Evolutionary conservation across 2,888 invertebrate genomes (phyloP), one percentile per base, ranked within the genome.

Genomic region (Cantharis rufa): DNA sequence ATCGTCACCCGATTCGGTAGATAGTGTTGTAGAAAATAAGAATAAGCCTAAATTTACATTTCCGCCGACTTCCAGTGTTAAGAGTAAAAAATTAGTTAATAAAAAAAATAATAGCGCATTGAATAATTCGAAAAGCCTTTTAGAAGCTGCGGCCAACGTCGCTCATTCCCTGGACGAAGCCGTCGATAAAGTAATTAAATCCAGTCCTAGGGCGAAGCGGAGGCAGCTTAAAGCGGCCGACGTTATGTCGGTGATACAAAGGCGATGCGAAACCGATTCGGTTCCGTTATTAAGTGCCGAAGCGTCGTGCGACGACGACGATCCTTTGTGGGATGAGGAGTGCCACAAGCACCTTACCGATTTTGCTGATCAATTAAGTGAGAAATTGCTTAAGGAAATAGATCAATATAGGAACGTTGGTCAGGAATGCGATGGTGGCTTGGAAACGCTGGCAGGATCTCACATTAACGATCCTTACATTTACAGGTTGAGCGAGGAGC

Each of bases 1-100:
- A 11, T 96, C 96, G 0, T 96, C 96, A 0, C 96, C 96, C 2
- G 96, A 96, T 85, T 96, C 96, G 2, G 92, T 94, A 1, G 95
- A 95, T 82, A 95, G 95, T 84, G 96, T 96, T 1, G 77, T 79
- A 48, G 77, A 77, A 64, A 77, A 77, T 64, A 77, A 77, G 61
- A 18, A 24, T 15, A 48, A 70, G 13, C 71, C 76, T 16, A 78
- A 78, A 75, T 78, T 79, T 76, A 70, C 80, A 18, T 83, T 83
- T 72, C 82, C 82, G 16, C 75, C 78, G 15, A 15, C 24, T 7
- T 9, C 32, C 3, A 28, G 7, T 62, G 28, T 77, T 28, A 61
- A 66, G 75, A 75, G 64, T 70, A 62, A 69, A 64, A 76, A 77
- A 70, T 61, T 48, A 10, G 76, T 77, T 61, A 61, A 32, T 24